These are phyloP conservation scores for Himalopsyche anomala DNA, from an alignment of 2,888 invertebrate genomes.

Conservation along the genomic window DNA sequence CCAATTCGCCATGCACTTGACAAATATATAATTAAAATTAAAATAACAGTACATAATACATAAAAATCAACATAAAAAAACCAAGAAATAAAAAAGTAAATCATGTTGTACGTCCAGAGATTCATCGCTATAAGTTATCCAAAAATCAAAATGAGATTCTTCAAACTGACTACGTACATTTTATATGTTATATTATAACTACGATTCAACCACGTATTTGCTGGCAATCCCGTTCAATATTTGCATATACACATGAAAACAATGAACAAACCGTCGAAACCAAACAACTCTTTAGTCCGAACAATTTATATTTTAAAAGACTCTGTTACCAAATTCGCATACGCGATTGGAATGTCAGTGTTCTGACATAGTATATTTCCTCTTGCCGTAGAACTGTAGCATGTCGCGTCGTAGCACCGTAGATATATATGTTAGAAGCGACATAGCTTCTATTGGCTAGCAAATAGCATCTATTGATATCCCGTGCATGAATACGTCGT, in stretches of 20 bases:
- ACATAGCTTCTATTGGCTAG: conserved; percentile 8
- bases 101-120: no score
- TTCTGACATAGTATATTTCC: neutral
- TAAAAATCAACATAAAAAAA: no score
- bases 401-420: neutral
- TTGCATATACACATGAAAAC: neutral
- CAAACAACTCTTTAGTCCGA: neutral
- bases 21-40: no score
- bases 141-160: no score
- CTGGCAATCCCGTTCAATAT: no score
- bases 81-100: no score
- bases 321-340: neutral
- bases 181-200: no score
- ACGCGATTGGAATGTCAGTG: conserved; percentile 2
- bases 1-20: no score
- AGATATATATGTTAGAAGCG: neutral
- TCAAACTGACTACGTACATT: no score
- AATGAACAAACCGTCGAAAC: neutral
- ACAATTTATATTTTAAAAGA: neutral
- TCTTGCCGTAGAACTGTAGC: conserved; percentile 1
- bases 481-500: neutral
- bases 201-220: no score
- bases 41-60: no score
- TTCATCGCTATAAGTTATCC: no score
- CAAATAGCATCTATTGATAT: neutral